Conservation (phyloP, 2,888 invertebrate genomes). For the Antitype chi region DNA sequence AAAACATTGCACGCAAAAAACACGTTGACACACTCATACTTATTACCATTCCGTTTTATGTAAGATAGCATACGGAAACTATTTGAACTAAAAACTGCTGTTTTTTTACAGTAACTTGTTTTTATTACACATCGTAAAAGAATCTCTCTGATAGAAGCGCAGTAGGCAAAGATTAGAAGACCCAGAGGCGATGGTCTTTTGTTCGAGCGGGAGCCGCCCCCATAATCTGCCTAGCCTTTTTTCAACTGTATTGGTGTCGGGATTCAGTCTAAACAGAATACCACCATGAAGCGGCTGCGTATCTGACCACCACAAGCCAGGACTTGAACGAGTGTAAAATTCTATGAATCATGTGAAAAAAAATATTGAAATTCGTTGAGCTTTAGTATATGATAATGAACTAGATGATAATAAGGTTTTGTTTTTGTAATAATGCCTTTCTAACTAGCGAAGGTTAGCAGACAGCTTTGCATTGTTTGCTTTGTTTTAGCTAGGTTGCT, state of each 20-base stretch:
- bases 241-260: background rate
- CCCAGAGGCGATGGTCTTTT: conserved; percentile 29
- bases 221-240: background rate
- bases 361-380: background rate
- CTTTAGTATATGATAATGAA: background rate
- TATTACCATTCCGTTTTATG: conserved; percentile 17
- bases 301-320: background rate
- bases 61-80: conserved; percentile 46
- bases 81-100: conserved; percentile 50
- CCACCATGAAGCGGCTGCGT: background rate
- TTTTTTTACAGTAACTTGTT: conserved; percentile 59
- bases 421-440: background rate
- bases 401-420: background rate
- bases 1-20: conserved; percentile 13
- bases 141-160: conserved; percentile 62
- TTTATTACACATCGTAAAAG: conserved; percentile 69
- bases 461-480: too few relatives aligned
- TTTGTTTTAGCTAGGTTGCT: background rate
- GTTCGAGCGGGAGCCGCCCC: background rate
- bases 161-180: conserved; percentile 43
- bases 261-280: background rate
- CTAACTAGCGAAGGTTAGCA: background rate
- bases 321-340: background rate
- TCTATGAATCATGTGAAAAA: background rate
- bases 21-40: conserved; percentile 28